Percentiles rank a stretch among this genome's conserved stretches.
Evolutionary conservation across 2,888 invertebrate species (phyloP).

Genomic region (Bellardia bayeri): DNA sequence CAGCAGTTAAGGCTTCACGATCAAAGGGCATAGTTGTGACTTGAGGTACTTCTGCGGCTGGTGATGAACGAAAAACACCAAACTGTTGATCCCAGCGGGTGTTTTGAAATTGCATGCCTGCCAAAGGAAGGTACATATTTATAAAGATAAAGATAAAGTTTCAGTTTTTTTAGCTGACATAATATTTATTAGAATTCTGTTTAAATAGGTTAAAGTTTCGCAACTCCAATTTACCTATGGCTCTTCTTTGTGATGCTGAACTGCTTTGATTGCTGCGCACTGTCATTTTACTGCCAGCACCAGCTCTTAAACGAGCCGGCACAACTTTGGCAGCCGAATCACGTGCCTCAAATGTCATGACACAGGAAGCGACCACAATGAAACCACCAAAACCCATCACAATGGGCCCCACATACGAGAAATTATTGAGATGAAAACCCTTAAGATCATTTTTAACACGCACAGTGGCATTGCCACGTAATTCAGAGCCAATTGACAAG

Average conservation of each 20-base stretch:
- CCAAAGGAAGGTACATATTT: no score
- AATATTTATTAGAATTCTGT: no score
- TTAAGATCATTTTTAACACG: conserved; percentile 92
- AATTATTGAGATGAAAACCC: conserved; percentile 93
- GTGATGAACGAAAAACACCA: conserved; percentile 88
- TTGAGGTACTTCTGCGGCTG: conserved; percentile 83
- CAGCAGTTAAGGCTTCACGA: conserved; percentile 85
- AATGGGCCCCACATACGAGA: conserved; percentile 98
- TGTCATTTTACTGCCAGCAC: conserved; percentile 79
- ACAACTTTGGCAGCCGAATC: conserved; percentile 97
- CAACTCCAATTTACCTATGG: conserved; percentile 79
- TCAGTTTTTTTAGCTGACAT: no score
- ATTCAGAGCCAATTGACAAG: conserved; percentile 90
- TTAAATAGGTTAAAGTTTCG: no score
- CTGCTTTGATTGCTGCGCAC: conserved; percentile 82
- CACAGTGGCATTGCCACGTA: conserved; percentile 91
- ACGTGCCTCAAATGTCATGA: conserved; percentile 98
- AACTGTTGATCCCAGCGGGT: conserved; percentile 87
- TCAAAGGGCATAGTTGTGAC: conserved; percentile 82
- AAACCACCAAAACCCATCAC: conserved; percentile 99
- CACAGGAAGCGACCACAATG: conserved; percentile 98
- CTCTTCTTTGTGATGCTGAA: conserved; percentile 81
- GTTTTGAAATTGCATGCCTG: conserved; percentile 81
- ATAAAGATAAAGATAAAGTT: no score
- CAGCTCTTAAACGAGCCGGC: conserved; percentile 88